Base-by-base conservation (phyloP, 2,888 invertebrate species). In the Dasypogon diadema region DNA sequence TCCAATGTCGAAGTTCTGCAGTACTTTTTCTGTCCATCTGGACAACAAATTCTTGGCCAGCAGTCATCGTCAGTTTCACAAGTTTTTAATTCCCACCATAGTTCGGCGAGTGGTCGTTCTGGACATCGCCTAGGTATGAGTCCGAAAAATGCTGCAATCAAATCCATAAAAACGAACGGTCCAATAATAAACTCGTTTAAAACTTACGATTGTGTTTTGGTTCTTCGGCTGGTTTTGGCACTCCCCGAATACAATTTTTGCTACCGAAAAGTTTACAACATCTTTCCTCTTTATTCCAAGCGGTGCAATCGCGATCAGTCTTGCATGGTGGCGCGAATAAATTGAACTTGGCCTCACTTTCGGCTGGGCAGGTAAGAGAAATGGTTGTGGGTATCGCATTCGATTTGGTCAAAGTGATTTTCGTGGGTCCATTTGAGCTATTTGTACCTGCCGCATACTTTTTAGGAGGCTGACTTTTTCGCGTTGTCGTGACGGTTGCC, bases 31-130 rank as follows among this genome's bases (percentile, higher is more conserved):
- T 85, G 85, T 79, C 89, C 90, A 83, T 93, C 93, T 0, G 92
- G 92, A 79, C 93, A 93, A 83, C 93, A 93, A 75, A 93, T 89
- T 24, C 93, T 87, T 12, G 92, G 92, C 88, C 91, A 90, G 84
- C 93, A 93, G 81, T 93, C 92, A 14, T 88, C 85, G 81, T 93
- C 93, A 0, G 86, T 87, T 79, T 88, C 87, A 81, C 93, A 93
- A 75, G 90, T 88, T 83, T 91, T 90, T 14, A 93, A 89, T 76
- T 92, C 91, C 83, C 92, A 90, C 80, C 91, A 87, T 10, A 92
- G 86, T 85, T 93, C 93, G 0, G 92, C 91, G 16, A 93, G 85
- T 1, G 92, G 91, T 65, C 91, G 87, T 26, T 87, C 84, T 0
- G 93, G 92, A 80, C 93, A 93, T 81, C 90, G 90, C 65, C 92